Conservation (phyloP, 2,113 vertebrate species). For the Mus spicilegus region DNA sequence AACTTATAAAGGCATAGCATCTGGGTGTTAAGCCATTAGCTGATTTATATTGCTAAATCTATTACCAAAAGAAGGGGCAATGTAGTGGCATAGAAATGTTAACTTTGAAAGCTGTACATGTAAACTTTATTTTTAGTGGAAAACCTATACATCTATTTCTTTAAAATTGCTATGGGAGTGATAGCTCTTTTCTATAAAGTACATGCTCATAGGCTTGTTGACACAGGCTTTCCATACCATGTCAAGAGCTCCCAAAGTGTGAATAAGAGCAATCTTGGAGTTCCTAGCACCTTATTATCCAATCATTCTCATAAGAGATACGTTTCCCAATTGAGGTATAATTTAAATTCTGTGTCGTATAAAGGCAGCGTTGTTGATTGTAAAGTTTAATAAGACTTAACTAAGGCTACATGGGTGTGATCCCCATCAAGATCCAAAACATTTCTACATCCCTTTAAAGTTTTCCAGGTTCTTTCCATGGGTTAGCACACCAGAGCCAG, state of each 20-base stretch:
- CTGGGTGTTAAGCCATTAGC: neutral
- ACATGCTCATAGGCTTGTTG: neutral
- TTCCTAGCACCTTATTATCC: neutral
- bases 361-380: neutral
- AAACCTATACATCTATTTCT: neutral
- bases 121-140: neutral
- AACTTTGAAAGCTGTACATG: neutral
- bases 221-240: neutral
- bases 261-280: neutral
- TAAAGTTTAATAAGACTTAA: neutral
- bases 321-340: neutral
- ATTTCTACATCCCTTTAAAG: neutral
- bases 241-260: neutral
- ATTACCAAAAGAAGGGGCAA: conserved; percentile 2
- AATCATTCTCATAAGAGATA: neutral
- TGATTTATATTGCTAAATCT: neutral
- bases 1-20: neutral
- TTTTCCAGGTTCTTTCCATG: neutral
- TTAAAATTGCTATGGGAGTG: neutral
- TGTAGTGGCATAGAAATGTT: neutral
- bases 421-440: neutral
- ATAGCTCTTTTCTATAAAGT: neutral
- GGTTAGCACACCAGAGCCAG: neutral
- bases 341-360: neutral
- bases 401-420: neutral